Base-by-base conservation (phyloP, 2,797 vertebrate genomes). In the Microtus agrestis region DNA sequence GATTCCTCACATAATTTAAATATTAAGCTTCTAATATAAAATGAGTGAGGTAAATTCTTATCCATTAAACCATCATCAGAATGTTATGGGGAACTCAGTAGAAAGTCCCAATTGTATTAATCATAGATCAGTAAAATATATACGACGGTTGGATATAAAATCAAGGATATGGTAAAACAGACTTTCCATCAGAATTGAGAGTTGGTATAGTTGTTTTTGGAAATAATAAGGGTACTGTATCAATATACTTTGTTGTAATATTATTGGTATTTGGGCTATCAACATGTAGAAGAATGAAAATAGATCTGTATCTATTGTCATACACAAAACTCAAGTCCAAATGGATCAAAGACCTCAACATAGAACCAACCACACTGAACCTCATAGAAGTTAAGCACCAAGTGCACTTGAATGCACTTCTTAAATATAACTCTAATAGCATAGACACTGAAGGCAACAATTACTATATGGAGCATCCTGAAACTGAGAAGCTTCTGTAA, bases 11-110 rank as follows among this genome's bases (percentile, higher is more conserved):
- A 14, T 65, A 78, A 31, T 73, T 6, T 71, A 85, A 92, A 95
- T 87, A 59, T 46, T 56, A 92, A 87, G 48, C 89, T 87, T 86
- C 54, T 63, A 15, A 79, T 51, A 51, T 3, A 59, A 96, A 80
- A 77, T 51, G 7, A 56, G 79, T 34, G 37, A 85, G 29, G 29
- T 27, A 89, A 91, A 90, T 74, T 92, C 40, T 91, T 91, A 56
- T 7, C 59, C 31, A 93, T 59, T 17, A 89, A 74, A 10, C 19
- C 74, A 46, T 51, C 78, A 17, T 88, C 37, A 87, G 54, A 79
- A 48, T 91, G 79, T 84, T 46, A 2, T 29, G 15, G 13, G 77
- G 43, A 80, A 80, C n/a, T 21, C 63, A 37, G 27, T 14, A 34
- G 6, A 34, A 13, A 46, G 40, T 87, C 12, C 56, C 23, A 79